Evolutionary conservation across 2,113 vertebrate species (phyloP).

Genomic region (Dromiciops gliroides): DNA sequence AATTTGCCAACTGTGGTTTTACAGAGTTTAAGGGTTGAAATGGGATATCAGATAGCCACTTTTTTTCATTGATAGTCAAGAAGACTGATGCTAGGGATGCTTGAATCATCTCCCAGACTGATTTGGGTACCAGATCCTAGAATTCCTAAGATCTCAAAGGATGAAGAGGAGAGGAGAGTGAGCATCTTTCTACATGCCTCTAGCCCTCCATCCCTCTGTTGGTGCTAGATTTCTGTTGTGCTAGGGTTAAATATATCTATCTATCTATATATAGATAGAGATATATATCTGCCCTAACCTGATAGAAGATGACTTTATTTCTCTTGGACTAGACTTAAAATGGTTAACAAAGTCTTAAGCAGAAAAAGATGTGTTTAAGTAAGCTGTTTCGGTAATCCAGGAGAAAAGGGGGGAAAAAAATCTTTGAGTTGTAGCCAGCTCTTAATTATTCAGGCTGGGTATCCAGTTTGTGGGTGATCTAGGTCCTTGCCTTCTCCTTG

Average conservation of each 20-base stretch:
- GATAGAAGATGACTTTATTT: constrained; percentile 14
- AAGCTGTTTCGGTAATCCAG: background rate
- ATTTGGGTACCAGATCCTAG: background rate
- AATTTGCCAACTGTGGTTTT: background rate
- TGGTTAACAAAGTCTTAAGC: background rate
- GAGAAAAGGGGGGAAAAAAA: constrained; percentile 20
- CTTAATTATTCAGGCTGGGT: constrained; percentile 35
- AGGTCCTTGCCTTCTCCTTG: background rate
- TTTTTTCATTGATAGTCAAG: background rate
- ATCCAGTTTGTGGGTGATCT: background rate
- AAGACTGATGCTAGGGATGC: background rate
- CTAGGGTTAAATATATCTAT: background rate
- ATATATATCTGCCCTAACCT: background rate
- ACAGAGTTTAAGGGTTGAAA: background rate
- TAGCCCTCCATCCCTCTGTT: constrained; percentile 35
- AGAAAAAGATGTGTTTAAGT: constrained; percentile 36
- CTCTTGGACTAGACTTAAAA: constrained; percentile 6
- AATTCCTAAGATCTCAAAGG: constrained; percentile 35
- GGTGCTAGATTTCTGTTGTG: constrained; percentile 1
- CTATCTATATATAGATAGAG: too few species aligned
- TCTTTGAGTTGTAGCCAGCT: constrained; percentile 5
- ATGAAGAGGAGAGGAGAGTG: background rate
- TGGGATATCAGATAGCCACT: background rate
- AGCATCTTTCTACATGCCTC: background rate
- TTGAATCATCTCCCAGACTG: background rate